Base-by-base conservation (phyloP, 2,113 vertebrate species). In the Limanda limanda region DNA sequence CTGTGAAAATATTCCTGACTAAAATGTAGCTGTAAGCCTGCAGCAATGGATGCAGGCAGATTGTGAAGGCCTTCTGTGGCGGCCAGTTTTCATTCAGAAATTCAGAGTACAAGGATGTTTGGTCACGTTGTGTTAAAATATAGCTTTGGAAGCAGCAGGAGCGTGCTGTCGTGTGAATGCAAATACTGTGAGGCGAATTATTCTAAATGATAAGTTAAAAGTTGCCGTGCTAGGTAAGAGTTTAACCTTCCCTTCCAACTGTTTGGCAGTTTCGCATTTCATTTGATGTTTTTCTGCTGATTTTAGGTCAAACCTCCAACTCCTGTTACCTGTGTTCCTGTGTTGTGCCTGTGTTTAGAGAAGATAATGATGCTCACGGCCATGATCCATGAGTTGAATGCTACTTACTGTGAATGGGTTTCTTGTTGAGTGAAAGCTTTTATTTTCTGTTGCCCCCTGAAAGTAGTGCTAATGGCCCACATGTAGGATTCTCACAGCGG, bases 371-470 rank as follows among this genome's bases (percentile, higher is more conserved):
- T 23, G 12, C 77, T 11, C 73, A 68, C 5, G 31, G 31, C 5
- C 31, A 31, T 55, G 13, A 62, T 57, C 79, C 79, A 79, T 31
- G 66, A 74, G 81, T 81, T 76, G 75, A 91, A 89, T 81, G 86
- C 90, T 92, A 88, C 91, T 91, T 85, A 87, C 79, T 71, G 77
- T 83, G 75, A 82, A 61, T 71, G 58, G 55, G 31, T 60, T 51
- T 47, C 23, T 74, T 55, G 45, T 74, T 71, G 5, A 9, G 14
- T 75, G 63, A 70, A 58, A 48, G 63, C 9, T 58, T 57, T 69
- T 3, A 4, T 48, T 37, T 70, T 12, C 25, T 10, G 12, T 47
- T 6, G 17, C n/a, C 73, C 73, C 77, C 62, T 57, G 11, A 76
- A 72, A 73, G 58, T 37, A 20, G 21, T 31, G 52, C 63, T 56